Base-by-base conservation (phyloP, 2,888 invertebrate genomes). In the Cephalotes varians region DNA sequence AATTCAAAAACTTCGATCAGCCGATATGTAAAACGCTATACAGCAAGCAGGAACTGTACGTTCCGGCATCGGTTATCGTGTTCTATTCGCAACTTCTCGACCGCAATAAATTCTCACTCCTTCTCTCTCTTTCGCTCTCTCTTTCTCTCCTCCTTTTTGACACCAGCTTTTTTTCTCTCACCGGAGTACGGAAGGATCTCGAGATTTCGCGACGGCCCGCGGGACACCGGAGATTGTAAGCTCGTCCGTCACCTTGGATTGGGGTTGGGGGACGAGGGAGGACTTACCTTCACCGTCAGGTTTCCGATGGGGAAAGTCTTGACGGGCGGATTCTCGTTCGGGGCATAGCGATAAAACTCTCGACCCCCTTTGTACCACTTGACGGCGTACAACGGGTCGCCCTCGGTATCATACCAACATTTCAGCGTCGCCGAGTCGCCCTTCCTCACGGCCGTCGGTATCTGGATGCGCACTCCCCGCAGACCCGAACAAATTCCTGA, bases 331-430 rank as follows among this genome's bases (percentile, higher is more conserved):
- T 82, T 92, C 85, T 94, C 94, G 85, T 92, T 93, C 71, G 94
- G 94, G 56, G 93, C 93, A 83, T 93, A 94, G 83, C 94, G 93
- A 91, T 94, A 94, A 91, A 94, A 94, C 90, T 94, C 94, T 79
- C 92, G 92, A 81, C 91, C 91, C 83, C 91, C 92, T 91, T 94
- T 94, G 91, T 94, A 94, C 94, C 94, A 94, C 90, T 94, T 94
- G 88, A 94, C 94, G 83, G 93, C 90, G 87, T 94, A 94, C 64
- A 94, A 87, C 64, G 90, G 92, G 84, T 94, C 94, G 49, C 92
- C 93, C 89, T 94, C 94, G 86, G 92, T 93, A 90, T 94, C 93
- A 84, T 94, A 94, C 92, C 91, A 93, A 86, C 94, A 94, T 86
- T 93, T 93, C 85, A 94, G 90, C 87, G 90, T 92, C 81, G 93